Conservation (phyloP, 2,113 vertebrate species). For the Melanotaenia duboulayi region DNA sequence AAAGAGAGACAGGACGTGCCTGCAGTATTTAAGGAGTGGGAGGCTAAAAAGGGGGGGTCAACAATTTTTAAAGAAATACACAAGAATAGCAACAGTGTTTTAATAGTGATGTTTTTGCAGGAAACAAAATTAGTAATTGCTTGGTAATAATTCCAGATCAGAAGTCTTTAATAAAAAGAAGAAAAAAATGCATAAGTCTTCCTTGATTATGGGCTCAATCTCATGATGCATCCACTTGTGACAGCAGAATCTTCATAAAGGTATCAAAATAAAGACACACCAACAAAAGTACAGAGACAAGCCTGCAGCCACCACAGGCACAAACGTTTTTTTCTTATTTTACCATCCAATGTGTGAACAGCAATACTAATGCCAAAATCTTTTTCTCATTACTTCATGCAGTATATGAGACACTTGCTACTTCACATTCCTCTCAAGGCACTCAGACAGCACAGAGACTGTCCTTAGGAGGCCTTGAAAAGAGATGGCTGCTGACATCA, state of each 20-base stretch:
- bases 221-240: constrained; percentile 69
- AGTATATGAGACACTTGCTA: constrained; percentile 63
- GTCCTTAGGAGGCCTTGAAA: constrained; percentile 72
- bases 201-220: constrained; percentile 53
- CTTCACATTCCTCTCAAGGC: constrained; percentile 66
- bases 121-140: neutral
- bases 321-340: constrained; percentile 33
- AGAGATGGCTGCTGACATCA: constrained; percentile 67
- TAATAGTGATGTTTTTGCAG: neutral
- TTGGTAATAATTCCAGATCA: constrained; percentile 3
- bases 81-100: neutral
- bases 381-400: constrained; percentile 58
- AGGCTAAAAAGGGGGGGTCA: neutral
- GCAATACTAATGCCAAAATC: constrained; percentile 36
- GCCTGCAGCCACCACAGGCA: constrained; percentile 15
- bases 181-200: constrained; percentile 35
- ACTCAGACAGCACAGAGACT: constrained; percentile 64
- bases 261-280: constrained; percentile 72
- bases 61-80: neutral
- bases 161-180: neutral
- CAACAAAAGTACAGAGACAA: constrained; percentile 63
- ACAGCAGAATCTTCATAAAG: constrained; percentile 65
- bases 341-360: constrained; percentile 33
- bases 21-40: no score
- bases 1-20: no score